Conservation (phyloP, 2,113 vertebrate species). For the Mohoua ochrocephala region DNA sequence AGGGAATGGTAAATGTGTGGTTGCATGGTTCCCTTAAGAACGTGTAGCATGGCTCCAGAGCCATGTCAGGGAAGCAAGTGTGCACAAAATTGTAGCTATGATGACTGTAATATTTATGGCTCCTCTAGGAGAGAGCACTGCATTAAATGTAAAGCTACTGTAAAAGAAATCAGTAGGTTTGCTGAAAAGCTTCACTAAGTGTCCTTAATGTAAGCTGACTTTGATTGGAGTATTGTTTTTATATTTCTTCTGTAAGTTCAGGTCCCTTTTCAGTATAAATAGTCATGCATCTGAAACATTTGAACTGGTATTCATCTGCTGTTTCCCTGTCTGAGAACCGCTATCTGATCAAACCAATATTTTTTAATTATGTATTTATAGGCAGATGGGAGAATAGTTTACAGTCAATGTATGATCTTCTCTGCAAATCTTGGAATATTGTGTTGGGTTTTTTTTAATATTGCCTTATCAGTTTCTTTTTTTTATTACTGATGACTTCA, state of each 20-base stretch:
- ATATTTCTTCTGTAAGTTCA: conserved; percentile 44
- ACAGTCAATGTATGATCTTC: conserved; percentile 64
- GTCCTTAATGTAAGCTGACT: conserved; percentile 4
- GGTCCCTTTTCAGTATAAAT: conserved; percentile 62
- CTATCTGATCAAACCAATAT: conserved; percentile 76
- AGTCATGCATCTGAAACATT: conserved; percentile 56
- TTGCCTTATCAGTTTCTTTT: conserved; percentile 70
- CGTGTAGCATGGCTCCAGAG: rapidly evolving
- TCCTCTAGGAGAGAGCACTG: background rate
- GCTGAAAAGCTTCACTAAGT: background rate
- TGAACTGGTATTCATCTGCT: conserved; percentile 65
- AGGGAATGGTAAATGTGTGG: background rate
- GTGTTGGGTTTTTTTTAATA: conserved; percentile 63
- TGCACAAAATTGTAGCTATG: background rate
- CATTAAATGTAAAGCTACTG: background rate
- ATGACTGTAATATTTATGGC: background rate
- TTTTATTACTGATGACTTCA: conserved; percentile 81
- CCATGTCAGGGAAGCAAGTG: background rate
- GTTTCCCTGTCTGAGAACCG: conserved; percentile 53
- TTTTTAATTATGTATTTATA: conserved; percentile 75
- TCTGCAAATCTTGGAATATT: conserved; percentile 66
- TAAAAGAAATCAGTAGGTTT: background rate
- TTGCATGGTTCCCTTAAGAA: background rate
- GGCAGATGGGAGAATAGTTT: conserved; percentile 71
- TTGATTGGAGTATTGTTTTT: conserved; percentile 35